phyloP scores from a whole-genome alignment of 2,888 invertebrate species.

The Eupithecia exiguata region DNA sequence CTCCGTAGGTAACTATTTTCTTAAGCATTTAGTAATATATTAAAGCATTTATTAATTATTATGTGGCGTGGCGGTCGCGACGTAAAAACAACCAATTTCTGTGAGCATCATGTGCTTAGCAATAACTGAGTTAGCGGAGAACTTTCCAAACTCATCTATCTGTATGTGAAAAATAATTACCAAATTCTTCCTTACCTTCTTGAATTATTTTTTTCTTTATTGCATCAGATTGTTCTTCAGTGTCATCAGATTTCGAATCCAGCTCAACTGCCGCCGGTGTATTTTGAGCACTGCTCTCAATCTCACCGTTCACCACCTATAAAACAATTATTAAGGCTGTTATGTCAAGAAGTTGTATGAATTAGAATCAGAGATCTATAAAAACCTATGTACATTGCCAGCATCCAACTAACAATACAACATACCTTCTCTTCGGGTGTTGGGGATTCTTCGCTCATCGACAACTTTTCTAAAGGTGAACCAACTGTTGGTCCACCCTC shows the following conservation, averaged over 20 bases:
- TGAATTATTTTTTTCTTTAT: neutral
- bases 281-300: slow-evolving; percentile 76
- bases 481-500: neutral
- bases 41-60: too few species aligned
- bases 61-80: too few species aligned
- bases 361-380: neutral
- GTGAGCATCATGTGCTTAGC: too few species aligned
- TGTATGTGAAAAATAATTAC: neutral
- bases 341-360: neutral
- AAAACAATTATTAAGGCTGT: slow-evolving; percentile 9
- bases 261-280: slow-evolving; percentile 63
- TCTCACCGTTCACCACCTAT: slow-evolving; percentile 63
- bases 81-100: too few species aligned
- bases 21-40: too few species aligned
- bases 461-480: slow-evolving; percentile 58
- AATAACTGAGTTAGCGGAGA: neutral
- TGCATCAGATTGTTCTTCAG: slow-evolving; percentile 42
- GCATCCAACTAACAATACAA: neutral
- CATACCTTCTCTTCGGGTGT: slow-evolving; percentile 60
- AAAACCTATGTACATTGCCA: neutral
- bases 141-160: neutral
- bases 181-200: slow-evolving; percentile 41
- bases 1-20: too few species aligned
- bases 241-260: slow-evolving; percentile 70
- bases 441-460: slow-evolving; percentile 71